Evolutionary conservation across 2,113 vertebrate species (phyloP), one percentile per base, ranked within the genome.

Genomic region (Gnathonemus longibarbis): DNA sequence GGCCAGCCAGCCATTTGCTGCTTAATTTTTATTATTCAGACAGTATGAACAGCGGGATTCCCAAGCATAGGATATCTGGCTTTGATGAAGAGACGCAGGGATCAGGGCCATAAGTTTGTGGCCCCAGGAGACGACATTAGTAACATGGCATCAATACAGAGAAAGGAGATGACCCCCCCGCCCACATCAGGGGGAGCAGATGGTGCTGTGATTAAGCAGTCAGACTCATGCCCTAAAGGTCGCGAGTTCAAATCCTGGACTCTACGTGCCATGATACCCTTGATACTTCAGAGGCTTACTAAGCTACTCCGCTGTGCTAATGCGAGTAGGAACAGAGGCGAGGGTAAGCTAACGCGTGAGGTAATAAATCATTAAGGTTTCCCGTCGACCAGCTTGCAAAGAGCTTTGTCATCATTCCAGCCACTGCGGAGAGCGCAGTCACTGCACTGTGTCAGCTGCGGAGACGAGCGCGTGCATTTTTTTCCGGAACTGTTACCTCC

Each of bases 331-430:
- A 48, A 17, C 42, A 35, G 3, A 11, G 13, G 48, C n/a, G 50
- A 52, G 9, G 21, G 24, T 31, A 52, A 50, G 84, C 84, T 50
- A 35, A 87, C 24, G 17, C 15, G 13, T 87, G 35, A 87, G 13
- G 85, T 53, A 87, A 87, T 87, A 56, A 87, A 87, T 87, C 85
- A 87, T 35, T 52, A 87, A 53, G 50, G 85, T 17, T 87, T 87
- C n/a, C 15, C 24, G 50, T 39, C 85, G 46, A 52, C 85, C 48
- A 15, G 27, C 49, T 7, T 24, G 50, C 27, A 39, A 87, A 87
- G 1, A 31, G 85, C 85, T 87, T 87, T 35, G 50, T 87, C 85
- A 87, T 87, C 85, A 56, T 21, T 87, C 50, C 50, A 13, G 31
- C 49, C 0, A 4, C 50, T 56, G n/a, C 85, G 31, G 31, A 15